Conservation (phyloP, 2,797 vertebrate species). For the Pelodytes ibericus region DNA sequence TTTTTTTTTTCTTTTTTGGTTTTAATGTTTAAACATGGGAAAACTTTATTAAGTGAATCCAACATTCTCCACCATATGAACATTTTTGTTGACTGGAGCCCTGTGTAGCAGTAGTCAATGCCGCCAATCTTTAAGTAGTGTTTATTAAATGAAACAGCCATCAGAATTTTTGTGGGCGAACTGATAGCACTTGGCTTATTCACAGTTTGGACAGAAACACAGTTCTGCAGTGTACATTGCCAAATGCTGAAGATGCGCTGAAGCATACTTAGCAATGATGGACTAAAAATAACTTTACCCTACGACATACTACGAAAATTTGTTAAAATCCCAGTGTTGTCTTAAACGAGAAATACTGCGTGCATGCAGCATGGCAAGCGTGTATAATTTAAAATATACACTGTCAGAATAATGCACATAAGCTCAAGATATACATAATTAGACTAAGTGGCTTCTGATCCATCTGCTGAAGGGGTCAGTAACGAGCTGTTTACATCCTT, state of each 20-base stretch:
- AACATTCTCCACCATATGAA: too few relatives aligned
- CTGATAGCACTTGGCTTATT: not conserved
- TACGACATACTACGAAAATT: not conserved
- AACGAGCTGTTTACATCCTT: conserved; percentile 15
- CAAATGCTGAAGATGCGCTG: not conserved
- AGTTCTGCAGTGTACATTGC: not conserved
- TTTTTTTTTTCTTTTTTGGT: too few relatives aligned
- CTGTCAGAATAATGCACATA: not conserved
- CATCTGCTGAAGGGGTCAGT: conserved; percentile 14
- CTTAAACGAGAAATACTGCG: not conserved
- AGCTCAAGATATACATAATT: not conserved
- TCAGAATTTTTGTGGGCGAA: not conserved
- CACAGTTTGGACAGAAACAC: not conserved
- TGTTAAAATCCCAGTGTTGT: not conserved
- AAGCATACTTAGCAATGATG: not conserved
- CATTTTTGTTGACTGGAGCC: too few relatives aligned
- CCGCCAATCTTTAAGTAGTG: not conserved
- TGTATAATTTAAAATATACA: not conserved
- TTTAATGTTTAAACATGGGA: too few relatives aligned
- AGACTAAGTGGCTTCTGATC: conserved; percentile 8
- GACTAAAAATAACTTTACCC: not conserved
- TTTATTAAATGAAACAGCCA: not conserved
- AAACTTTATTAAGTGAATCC: too few relatives aligned
- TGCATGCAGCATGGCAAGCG: not conserved
- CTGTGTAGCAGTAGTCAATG: not conserved